phyloP scores from a whole-genome alignment of 2,888 invertebrate genomes.

The Ceriagrion tenellum region DNA sequence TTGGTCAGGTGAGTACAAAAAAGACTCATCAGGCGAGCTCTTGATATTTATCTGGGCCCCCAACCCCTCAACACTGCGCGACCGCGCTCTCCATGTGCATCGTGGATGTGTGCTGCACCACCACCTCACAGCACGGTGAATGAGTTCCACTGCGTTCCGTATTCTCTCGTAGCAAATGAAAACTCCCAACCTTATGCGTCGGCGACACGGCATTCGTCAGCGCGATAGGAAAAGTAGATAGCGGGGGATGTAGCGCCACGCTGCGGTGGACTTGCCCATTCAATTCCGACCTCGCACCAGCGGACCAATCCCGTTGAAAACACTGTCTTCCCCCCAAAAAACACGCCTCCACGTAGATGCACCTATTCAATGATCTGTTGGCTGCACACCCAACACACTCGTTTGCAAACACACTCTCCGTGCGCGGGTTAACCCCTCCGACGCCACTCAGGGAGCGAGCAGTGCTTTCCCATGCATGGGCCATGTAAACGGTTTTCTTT shows the following conservation, averaged over 20 bases:
- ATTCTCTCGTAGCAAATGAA: slow-evolving; percentile 45
- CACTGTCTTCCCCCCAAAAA: slow-evolving; percentile 25
- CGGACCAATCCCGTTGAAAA: neutral
- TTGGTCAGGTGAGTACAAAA: neutral
- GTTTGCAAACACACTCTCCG: neutral
- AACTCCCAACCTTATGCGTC: neutral
- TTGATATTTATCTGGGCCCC: neutral
- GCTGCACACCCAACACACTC: neutral
- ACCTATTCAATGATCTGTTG: neutral
- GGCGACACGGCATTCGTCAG: slow-evolving; percentile 42
- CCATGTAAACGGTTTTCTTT: neutral
- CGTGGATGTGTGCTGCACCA: neutral
- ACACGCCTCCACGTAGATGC: slow-evolving; percentile 1
- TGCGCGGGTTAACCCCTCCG: neutral
- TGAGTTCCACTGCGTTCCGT: neutral
- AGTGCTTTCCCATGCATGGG: slow-evolving; percentile 39
- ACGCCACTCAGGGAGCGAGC: neutral
- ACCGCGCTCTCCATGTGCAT: neutral
- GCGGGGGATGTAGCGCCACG: neutral
- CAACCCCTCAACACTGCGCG: neutral
- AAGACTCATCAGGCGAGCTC: neutral
- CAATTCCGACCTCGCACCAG: neutral
- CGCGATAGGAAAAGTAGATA: slow-evolving; percentile 49
- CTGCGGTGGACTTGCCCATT: slow-evolving; percentile 14
- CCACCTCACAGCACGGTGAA: neutral